Percentiles rank a stretch among this genome's conserved stretches.
These are phyloP conservation scores for Epinotia ramella DNA, from an alignment of 2,888 invertebrate species.

Conservation along the genomic window DNA sequence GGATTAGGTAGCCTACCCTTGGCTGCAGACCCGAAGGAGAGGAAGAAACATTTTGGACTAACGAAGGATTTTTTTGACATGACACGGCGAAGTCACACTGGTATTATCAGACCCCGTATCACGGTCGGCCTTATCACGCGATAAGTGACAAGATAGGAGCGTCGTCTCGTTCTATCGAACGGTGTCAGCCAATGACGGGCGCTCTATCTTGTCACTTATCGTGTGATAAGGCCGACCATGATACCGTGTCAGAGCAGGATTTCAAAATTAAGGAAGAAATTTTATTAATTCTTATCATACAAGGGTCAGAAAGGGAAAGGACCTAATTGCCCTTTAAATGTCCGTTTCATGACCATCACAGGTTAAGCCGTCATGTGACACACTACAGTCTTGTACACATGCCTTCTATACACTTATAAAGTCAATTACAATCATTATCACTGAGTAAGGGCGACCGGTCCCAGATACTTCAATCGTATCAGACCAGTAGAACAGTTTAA, in stretches of 20 bases:
- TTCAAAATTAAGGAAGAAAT: neutral
- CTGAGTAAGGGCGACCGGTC: slow-evolving; percentile 62
- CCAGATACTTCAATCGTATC: slow-evolving; percentile 59
- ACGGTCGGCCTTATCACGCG: too few relatives aligned
- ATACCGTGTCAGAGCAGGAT: neutral
- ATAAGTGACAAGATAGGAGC: too few relatives aligned
- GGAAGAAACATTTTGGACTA: too few relatives aligned
- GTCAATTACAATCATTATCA: slow-evolving; percentile 38
- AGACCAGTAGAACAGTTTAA: slow-evolving; percentile 12
- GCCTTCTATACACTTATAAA: slow-evolving; percentile 21
- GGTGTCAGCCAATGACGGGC: too few relatives aligned
- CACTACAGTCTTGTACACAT: slow-evolving; percentile 8
- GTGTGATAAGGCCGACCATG: too few relatives aligned
- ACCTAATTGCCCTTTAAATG: slow-evolving; percentile 18
- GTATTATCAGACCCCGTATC: too few relatives aligned
- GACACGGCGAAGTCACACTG: too few relatives aligned
- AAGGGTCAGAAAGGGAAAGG: slow-evolving; percentile 21
- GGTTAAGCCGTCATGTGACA: slow-evolving; percentile 12
- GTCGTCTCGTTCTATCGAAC: too few relatives aligned
- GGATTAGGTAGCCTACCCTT: neutral
- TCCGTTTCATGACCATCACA: neutral
- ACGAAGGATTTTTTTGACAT: too few relatives aligned
- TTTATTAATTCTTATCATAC: neutral
- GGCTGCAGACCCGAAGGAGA: too few relatives aligned
- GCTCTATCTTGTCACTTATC: too few relatives aligned